Evolutionary conservation across 2,113 vertebrate species (phyloP).

Genomic region (Sebastes schlegelii): DNA sequence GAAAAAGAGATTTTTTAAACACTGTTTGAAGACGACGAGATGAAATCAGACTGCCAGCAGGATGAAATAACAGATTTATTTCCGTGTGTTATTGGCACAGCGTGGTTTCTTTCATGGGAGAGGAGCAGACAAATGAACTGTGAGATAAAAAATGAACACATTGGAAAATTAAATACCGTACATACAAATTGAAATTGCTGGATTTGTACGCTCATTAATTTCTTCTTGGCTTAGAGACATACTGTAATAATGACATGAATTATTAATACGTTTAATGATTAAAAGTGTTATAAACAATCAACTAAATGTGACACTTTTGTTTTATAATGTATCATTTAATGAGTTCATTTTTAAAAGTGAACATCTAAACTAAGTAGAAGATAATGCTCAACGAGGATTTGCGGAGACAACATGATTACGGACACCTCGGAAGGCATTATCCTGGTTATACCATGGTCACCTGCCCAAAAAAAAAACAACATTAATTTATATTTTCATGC

Average conservation of each 20-base stretch:
- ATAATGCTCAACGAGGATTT: no score
- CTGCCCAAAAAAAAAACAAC: no score
- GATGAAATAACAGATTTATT: constrained; percentile 38
- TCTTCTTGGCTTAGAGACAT: constrained; percentile 18
- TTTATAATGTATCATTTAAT: not conserved
- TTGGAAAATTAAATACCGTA: constrained; percentile 7
- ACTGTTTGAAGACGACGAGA: constrained; percentile 24
- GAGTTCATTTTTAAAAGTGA: not conserved
- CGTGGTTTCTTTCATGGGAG: constrained; percentile 32
- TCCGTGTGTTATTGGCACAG: constrained; percentile 34
- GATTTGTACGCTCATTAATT: constrained; percentile 7
- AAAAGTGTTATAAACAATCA: not conserved
- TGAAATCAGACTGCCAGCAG: constrained; percentile 45
- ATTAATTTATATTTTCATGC: no score
- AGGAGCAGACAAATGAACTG: constrained; percentile 40
- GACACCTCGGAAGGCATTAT: no score
- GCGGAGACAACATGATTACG: no score
- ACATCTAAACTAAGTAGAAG: not conserved
- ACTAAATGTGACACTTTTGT: not conserved
- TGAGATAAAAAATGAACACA: constrained; percentile 27
- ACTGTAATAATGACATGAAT: not conserved
- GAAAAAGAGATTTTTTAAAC: constrained; percentile 7
- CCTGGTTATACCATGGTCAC: no score
- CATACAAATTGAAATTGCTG: not conserved
- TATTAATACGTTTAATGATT: not conserved